Percentiles rank a stretch among this genome's conserved stretches.
These are phyloP conservation scores for Drosophila repletoides DNA, from an alignment of 1,140 invertebrate species.

Conservation along the genomic window DNA sequence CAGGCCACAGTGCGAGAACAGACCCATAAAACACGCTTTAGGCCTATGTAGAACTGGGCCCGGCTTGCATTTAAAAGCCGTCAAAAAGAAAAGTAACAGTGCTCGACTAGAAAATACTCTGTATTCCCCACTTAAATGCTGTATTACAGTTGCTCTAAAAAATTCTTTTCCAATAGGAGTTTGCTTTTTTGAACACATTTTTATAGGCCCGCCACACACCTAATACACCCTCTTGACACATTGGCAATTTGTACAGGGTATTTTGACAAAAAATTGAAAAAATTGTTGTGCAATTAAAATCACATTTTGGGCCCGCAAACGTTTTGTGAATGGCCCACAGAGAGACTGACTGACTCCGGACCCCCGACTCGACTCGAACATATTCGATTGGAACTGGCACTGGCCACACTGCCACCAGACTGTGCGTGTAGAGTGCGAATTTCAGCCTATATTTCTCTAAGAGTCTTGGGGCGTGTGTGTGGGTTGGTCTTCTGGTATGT, in stretches of 20 bases:
- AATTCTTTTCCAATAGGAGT: too few species aligned
- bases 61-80: conserved; percentile 41
- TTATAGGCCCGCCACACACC: too few species aligned
- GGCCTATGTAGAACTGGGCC: conserved; percentile 63
- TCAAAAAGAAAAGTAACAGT: too few species aligned
- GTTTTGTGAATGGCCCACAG: conserved; percentile 49
- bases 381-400: not conserved
- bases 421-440: conserved; percentile 64
- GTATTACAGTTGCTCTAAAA: too few species aligned
- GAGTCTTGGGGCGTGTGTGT: conserved; percentile 25
- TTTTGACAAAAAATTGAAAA: too few species aligned
- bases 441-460: too few species aligned
- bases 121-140: too few species aligned
- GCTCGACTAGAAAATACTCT: too few species aligned
- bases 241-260: too few species aligned
- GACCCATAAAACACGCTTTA: conserved; percentile 49
- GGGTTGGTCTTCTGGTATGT: conserved; percentile 56
- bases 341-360: conserved; percentile 32
- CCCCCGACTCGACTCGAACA: not conserved
- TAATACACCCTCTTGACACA: too few species aligned
- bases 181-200: too few species aligned
- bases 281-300: conserved; percentile 80
- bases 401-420: conserved; percentile 17
- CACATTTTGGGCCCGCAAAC: conserved; percentile 52
- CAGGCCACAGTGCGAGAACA: conserved; percentile 29